These are phyloP conservation scores for Trichechus manatus DNA, from an alignment of 2,113 vertebrate species.

Conservation along the genomic window DNA sequence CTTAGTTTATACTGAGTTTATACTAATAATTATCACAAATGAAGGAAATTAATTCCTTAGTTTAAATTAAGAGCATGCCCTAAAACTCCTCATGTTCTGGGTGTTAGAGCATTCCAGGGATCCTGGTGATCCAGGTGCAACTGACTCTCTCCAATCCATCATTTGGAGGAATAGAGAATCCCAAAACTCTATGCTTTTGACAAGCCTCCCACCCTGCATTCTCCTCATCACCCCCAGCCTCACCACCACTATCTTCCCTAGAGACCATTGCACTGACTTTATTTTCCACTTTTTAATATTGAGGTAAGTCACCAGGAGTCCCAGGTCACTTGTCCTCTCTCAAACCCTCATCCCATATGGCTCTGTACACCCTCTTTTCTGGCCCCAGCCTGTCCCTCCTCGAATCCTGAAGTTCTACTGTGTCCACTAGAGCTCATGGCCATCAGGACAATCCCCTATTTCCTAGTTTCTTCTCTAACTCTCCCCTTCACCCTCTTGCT, in stretches of 20 bases:
- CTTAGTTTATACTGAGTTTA: background rate
- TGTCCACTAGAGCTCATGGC: background rate
- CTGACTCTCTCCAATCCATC: background rate
- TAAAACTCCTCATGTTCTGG: background rate
- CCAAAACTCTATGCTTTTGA: background rate
- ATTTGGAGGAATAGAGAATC: background rate
- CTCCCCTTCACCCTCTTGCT: background rate
- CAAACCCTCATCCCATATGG: background rate
- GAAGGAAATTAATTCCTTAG: constrained; percentile 26
- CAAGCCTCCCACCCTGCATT: background rate
- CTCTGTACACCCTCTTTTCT: background rate
- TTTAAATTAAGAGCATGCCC: background rate
- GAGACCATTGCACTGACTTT: background rate
- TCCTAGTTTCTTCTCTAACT: background rate
- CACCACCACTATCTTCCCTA: background rate
- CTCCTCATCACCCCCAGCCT: background rate
- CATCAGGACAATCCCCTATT: background rate
- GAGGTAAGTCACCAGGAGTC: background rate
- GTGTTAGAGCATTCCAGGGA: background rate
- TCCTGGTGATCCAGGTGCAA: background rate
- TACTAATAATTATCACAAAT: background rate
- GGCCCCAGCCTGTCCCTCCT: background rate
- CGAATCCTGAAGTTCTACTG: too few species aligned
- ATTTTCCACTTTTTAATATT: background rate
- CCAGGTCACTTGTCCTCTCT: background rate